Conservation (phyloP, 2,797 vertebrate species). For the Bovichtus diacanthus region DNA sequence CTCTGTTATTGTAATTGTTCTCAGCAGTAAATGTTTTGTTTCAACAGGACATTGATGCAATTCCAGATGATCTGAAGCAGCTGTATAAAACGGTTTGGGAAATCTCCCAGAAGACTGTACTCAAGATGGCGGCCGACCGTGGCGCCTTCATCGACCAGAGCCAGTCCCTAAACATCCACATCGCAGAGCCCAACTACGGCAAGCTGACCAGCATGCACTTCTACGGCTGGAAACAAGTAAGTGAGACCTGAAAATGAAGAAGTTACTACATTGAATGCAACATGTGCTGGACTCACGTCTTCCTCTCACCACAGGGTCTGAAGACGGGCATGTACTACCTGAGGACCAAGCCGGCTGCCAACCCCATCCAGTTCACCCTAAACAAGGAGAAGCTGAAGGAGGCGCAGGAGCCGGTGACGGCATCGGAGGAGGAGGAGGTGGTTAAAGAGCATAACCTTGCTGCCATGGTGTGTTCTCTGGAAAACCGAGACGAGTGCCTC, state of each 20-base stretch:
- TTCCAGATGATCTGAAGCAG: constrained; percentile 92
- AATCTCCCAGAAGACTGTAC: constrained; percentile 94
- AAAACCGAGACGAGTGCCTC: constrained; percentile 95
- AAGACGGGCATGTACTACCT: constrained; percentile 99
- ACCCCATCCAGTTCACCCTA: constrained; percentile 98
- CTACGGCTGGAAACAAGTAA: constrained; percentile 96
- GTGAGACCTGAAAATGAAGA: not conserved
- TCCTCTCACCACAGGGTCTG: constrained; percentile 86
- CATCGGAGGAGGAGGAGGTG: constrained; percentile 82
- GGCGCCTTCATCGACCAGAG: constrained; percentile 98
- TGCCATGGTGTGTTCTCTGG: constrained; percentile 97
- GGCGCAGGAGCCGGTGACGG: constrained; percentile 57
- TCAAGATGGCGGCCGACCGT: constrained; percentile 98
- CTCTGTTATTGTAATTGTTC: not conserved
- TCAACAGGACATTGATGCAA: constrained; percentile 88
- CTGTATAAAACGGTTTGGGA: constrained; percentile 99
- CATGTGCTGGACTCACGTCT: not conserved
- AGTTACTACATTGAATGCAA: fast-evolving
- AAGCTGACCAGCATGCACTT: constrained; percentile 99
- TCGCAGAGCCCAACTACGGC: constrained; percentile 97
- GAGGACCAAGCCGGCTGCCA: constrained; percentile 95
- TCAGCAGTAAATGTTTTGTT: not conserved
- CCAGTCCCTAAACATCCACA: constrained; percentile 98
- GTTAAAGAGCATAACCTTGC: constrained; percentile 92
- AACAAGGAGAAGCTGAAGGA: constrained; percentile 97